Base-by-base conservation (phyloP, 2,797 vertebrate species). In the Poecilia gillii region DNA sequence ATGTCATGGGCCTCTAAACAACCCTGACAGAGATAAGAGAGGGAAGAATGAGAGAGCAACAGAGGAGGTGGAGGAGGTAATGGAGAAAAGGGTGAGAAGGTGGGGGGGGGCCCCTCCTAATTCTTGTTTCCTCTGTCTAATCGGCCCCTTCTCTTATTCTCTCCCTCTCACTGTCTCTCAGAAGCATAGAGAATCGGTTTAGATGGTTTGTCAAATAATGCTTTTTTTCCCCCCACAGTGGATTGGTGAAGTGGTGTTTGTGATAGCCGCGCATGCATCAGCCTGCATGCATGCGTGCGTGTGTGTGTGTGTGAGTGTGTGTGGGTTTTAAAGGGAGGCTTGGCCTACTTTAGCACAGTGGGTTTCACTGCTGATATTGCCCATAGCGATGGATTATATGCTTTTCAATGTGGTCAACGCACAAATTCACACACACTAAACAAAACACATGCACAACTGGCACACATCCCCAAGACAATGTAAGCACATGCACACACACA, bases 171-270 rank as follows among this genome's bases (percentile, higher is more conserved):
- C 89, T 91, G 92, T 91, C 89, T 93, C 85, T 91, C 85, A 78
- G 88, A 93, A 91, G 90, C 93, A 91, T 91, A 90, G 88, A 93
- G 78, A 94, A 94, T 94, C 91, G 91, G 89, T 94, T 94, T 92
- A 91, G 93, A 93, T 91, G 94, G 92, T 93, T 93, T 92, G 92
- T 93, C 92, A 93, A 94, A 93, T 93, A 94, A 92, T 94, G 89
- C 89, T 80, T 91, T 91, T 93, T 87, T 88, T 86, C 87, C 90
- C 88, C 88, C 88, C 88, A 92, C 89, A 91, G 87, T 93, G 92
- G 86, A 89, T 91, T 88, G 89, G 89, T 81, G 83, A 89, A 89
- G 92, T 85, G 14, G 79, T 87, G 91, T 92, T 88, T 94, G 88
- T 89, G 88, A 88, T 90, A 78, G 84, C 84, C 39, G 73, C 80